Conservation (phyloP, 2,797 vertebrate species). For the Enteromius thamalakanensis region DNA sequence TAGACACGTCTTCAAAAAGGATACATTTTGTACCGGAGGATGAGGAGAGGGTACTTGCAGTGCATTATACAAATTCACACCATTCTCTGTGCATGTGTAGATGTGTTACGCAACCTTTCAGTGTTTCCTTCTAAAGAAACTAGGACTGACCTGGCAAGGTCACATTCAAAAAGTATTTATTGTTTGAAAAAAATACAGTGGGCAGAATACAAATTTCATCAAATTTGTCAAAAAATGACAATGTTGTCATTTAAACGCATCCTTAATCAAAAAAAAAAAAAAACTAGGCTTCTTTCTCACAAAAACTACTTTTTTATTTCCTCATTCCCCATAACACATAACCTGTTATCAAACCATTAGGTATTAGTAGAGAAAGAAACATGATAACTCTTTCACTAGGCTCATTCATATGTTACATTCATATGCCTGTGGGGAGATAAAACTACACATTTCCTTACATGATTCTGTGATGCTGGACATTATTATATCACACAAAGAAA, state of each 20-base stretch:
- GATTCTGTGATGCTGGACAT: slow-evolving; percentile 34
- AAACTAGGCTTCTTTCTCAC: background rate
- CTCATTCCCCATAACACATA: background rate
- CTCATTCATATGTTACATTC: background rate
- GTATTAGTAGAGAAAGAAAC: background rate
- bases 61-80: slow-evolving; percentile 40
- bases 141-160: background rate
- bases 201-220: background rate
- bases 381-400: background rate
- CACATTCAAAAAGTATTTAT: background rate
- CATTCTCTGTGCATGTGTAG: background rate
- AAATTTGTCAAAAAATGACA: no score
- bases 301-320: background rate
- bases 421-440: background rate
- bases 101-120: slow-evolving; percentile 21
- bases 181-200: background rate
- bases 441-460: slow-evolving; percentile 5
- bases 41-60: slow-evolving; percentile 21
- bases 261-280: background rate
- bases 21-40: slow-evolving; percentile 17
- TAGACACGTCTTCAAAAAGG: slow-evolving; percentile 21
- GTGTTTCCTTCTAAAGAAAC: slow-evolving; percentile 5
- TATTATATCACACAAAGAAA: slow-evolving; percentile 65
- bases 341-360: background rate
- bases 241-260: background rate